A percentile compares a stretch with the other conserved stretches of the same genome.
Conservation (phyloP, 2,113 vertebrate genomes). For the Pseudopodoces humilis region DNA sequence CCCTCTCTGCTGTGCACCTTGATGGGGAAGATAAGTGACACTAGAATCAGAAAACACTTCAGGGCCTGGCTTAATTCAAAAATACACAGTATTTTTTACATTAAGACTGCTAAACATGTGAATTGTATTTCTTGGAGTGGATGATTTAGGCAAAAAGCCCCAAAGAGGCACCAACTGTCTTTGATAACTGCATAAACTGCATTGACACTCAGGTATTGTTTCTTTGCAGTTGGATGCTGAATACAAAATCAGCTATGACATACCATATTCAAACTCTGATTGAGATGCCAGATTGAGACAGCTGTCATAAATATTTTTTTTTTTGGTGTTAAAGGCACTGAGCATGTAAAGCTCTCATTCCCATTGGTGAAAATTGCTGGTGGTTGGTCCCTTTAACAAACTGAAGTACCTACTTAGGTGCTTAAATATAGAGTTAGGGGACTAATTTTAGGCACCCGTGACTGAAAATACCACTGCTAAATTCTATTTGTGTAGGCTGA, state of each 20-base stretch:
- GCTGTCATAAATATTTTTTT: background rate
- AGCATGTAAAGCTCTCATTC: background rate
- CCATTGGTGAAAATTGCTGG: background rate
- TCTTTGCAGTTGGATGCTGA: background rate
- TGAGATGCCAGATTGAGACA: background rate
- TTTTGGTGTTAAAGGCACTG: background rate
- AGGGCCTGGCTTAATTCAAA: conserved; percentile 8
- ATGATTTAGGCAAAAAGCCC: background rate
- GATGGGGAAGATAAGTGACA: conserved; percentile 23
- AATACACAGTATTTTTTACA: conserved; percentile 5
- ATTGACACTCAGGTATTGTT: background rate
- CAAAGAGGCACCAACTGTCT: conserved; percentile 2
- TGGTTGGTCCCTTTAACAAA: background rate
- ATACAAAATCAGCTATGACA: background rate
- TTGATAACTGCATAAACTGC: background rate
- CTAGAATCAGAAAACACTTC: conserved; percentile 34
- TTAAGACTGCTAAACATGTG: background rate
- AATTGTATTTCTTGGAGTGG: background rate
- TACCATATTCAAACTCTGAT: background rate
- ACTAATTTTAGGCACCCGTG: background rate
- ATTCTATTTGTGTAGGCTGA: background rate
- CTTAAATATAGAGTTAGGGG: background rate
- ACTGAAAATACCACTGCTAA: conserved; percentile 6
- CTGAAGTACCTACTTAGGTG: background rate
- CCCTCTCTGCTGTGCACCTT: conserved; percentile 4